phyloP scores from a whole-genome alignment of 1,140 invertebrate species.

The Tyrophagus putrescentiae region DNA sequence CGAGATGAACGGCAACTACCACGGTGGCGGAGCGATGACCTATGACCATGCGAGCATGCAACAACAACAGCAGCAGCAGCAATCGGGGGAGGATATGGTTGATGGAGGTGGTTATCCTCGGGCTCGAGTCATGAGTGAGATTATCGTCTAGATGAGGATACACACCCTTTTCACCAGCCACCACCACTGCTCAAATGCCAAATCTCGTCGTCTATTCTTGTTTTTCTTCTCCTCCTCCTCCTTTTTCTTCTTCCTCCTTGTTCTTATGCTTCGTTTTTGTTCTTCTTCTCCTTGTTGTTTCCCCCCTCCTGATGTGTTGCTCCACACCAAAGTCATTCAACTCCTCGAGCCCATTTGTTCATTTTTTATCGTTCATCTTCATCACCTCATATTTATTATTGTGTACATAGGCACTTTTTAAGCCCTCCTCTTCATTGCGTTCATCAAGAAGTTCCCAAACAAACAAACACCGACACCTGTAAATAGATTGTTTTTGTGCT shows the following conservation, averaged over 20 bases:
- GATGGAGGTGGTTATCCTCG: constrained; percentile 33
- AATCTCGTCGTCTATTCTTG: not conserved
- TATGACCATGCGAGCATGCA: constrained; percentile 65
- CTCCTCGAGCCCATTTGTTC: too few species aligned
- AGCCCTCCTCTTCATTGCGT: too few species aligned
- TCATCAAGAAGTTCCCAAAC: too few species aligned
- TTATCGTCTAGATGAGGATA: constrained; percentile 62
- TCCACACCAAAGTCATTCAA: too few species aligned
- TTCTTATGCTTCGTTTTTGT: not conserved
- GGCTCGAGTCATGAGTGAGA: constrained; percentile 74
- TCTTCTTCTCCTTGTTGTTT: not conserved
- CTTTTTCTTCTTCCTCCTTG: not conserved
- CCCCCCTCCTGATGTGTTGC: too few species aligned
- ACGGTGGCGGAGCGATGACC: constrained; percentile 45
- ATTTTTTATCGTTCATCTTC: too few species aligned
- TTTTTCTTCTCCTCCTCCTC: not conserved
- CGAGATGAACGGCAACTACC: constrained; percentile 72
- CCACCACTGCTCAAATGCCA: not conserved
- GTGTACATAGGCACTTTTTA: too few species aligned
- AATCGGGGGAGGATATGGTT: not conserved
- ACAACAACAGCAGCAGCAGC: constrained; percentile 50
- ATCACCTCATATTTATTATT: too few species aligned
- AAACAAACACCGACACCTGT: too few species aligned
- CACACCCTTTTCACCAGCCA: not conserved
- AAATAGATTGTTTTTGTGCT: too few species aligned